Evolutionary conservation across 2,113 vertebrate species (phyloP).

Genomic region (Eidolon helvum): DNA sequence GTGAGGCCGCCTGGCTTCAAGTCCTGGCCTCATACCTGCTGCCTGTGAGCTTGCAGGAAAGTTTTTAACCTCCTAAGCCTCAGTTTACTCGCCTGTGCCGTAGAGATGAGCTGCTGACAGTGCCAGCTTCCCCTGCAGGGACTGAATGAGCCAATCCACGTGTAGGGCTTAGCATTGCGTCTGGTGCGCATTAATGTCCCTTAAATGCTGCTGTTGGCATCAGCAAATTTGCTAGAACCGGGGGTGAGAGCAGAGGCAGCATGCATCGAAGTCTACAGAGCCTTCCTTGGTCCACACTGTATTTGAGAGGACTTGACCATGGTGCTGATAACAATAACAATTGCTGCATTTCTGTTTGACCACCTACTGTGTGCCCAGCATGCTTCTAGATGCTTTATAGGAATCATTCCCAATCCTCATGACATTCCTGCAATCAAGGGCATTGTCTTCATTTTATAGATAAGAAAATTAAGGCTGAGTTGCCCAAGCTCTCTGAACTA

Average conservation of each 20-base stretch:
- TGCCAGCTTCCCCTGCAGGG: neutral
- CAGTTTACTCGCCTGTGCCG: neutral
- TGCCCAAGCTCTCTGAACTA: neutral
- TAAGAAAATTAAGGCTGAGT: neutral
- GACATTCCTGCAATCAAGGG: neutral
- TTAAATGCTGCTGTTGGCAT: fast-evolving
- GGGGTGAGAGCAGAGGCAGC: neutral
- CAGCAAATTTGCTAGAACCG: fast-evolving
- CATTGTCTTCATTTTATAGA: neutral
- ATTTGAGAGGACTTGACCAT: neutral
- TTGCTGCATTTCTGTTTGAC: neutral
- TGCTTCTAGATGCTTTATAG: neutral
- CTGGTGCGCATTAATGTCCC: fast-evolving
- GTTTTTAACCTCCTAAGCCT: neutral
- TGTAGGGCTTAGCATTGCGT: fast-evolving
- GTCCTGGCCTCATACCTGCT: neutral
- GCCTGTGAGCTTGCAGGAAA: neutral
- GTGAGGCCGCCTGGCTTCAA: fast-evolving
- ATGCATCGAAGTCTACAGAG: fast-evolving
- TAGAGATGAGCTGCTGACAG: neutral
- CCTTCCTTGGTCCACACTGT: neutral
- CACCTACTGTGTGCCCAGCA: neutral
- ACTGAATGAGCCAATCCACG: fast-evolving
- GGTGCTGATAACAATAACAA: no score
- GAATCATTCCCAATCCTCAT: neutral